phyloP scores from a whole-genome alignment of 2,113 vertebrate genomes.

The Hystrix cristata region DNA sequence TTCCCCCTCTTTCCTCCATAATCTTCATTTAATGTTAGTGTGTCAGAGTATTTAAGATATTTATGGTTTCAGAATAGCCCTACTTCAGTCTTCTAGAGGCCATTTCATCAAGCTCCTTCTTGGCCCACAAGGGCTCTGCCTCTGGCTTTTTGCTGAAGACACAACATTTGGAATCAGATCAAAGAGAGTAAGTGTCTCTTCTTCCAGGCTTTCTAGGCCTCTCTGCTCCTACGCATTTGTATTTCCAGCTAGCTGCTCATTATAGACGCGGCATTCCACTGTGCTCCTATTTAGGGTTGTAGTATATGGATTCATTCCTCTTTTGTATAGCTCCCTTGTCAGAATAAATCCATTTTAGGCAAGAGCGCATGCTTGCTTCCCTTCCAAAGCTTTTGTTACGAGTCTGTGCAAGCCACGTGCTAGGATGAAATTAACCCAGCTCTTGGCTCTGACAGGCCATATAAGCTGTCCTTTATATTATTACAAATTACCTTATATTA shows the following conservation, averaged over 20 bases:
- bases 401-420: background rate
- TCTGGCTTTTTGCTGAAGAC: slow-evolving; percentile 54
- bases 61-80: background rate
- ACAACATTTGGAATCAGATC: slow-evolving; percentile 31
- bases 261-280: background rate
- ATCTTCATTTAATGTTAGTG: background rate
- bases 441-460: background rate
- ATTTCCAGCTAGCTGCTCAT: background rate
- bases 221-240: background rate
- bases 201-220: background rate
- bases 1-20: background rate
- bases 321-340: background rate
- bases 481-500: background rate
- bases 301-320: background rate
- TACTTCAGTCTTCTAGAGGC: slow-evolving; percentile 9
- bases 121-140: background rate
- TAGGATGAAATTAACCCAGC: background rate
- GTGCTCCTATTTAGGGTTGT: background rate
- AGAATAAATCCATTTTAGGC: slow-evolving; percentile 12
- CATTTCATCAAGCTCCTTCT: background rate
- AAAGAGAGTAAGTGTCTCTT: background rate
- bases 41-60: background rate
- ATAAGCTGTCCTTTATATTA: background rate
- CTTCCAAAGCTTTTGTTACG: background rate
- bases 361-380: background rate